A percentile compares a stretch with the other conserved stretches of the same genome.
Evolutionary conservation across 2,113 vertebrate species (phyloP).

Genomic region (Myiopsitta monachus): DNA sequence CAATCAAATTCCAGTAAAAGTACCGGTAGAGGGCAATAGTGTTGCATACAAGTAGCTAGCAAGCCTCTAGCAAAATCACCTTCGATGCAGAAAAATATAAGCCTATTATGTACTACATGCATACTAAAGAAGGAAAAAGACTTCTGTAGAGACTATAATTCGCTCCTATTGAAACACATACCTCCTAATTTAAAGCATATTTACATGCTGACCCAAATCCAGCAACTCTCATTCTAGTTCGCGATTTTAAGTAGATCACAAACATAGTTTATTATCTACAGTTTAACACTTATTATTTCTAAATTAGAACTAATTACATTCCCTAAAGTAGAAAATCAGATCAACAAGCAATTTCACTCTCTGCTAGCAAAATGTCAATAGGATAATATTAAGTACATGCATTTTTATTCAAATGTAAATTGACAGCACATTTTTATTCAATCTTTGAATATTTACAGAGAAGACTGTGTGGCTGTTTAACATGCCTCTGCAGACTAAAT

Average conservation of each 20-base stretch:
- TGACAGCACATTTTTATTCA: neutral
- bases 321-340: constrained; percentile 64
- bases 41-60: neutral
- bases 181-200: constrained; percentile 16
- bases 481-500: constrained; percentile 8
- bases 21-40: constrained; percentile 70
- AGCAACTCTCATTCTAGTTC: neutral
- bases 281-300: constrained; percentile 55
- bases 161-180: neutral
- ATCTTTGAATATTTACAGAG: constrained; percentile 25
- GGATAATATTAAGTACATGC: constrained; percentile 35
- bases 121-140: constrained; percentile 22
- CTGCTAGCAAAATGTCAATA: constrained; percentile 50
- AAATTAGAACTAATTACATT: constrained; percentile 64
- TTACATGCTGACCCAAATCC: constrained; percentile 26
- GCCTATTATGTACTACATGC: neutral
- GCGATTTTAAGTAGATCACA: constrained; percentile 18
- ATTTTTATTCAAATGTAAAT: constrained; percentile 58
- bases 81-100: neutral
- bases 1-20: neutral
- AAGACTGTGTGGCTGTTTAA: constrained; percentile 4
- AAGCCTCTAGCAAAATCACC: neutral
- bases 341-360: constrained; percentile 43
- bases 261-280: constrained; percentile 49
- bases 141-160: constrained; percentile 2